Conservation (phyloP, 1,140 invertebrate genomes). For the Temnothorax nylanderi region DNA sequence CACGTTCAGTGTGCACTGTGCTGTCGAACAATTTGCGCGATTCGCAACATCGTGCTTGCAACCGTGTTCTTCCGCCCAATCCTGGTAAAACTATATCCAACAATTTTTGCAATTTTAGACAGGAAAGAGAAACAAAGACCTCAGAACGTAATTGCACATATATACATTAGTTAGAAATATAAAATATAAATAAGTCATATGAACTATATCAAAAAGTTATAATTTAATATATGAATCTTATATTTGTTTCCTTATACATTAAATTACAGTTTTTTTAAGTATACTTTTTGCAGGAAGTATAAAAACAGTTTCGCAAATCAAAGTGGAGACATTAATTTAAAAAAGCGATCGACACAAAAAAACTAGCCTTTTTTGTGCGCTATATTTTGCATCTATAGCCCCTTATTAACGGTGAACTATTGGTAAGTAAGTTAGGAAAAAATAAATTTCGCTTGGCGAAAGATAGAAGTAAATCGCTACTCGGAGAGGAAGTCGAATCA, state of each 20-base stretch:
- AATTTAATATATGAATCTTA: not conserved
- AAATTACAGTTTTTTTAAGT: not conserved
- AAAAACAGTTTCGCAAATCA: not conserved
- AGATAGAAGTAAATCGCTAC: not conserved
- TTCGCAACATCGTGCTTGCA: constrained; percentile 35
- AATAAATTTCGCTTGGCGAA: not conserved
- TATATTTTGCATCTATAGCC: not conserved
- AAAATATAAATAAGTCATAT: not conserved
- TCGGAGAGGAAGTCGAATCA: not conserved
- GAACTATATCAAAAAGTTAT: not conserved
- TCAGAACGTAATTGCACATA: not conserved
- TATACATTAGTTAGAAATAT: not conserved
- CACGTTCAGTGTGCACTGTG: not conserved
- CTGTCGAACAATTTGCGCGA: constrained; percentile 32
- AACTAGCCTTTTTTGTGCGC: not conserved
- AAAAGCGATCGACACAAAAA: not conserved
- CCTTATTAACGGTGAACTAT: not conserved
- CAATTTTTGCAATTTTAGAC: not conserved
- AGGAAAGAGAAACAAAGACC: not conserved
- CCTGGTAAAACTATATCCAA: constrained; percentile 3
- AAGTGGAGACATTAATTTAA: not conserved
- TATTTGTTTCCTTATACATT: not conserved
- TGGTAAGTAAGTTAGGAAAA: not conserved
- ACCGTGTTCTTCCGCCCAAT: not conserved
- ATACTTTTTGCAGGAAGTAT: not conserved